A percentile compares a stretch with the other conserved stretches of the same genome.
Evolutionary conservation across 2,113 vertebrate genomes (phyloP).

Genomic region (Centropristis striata): DNA sequence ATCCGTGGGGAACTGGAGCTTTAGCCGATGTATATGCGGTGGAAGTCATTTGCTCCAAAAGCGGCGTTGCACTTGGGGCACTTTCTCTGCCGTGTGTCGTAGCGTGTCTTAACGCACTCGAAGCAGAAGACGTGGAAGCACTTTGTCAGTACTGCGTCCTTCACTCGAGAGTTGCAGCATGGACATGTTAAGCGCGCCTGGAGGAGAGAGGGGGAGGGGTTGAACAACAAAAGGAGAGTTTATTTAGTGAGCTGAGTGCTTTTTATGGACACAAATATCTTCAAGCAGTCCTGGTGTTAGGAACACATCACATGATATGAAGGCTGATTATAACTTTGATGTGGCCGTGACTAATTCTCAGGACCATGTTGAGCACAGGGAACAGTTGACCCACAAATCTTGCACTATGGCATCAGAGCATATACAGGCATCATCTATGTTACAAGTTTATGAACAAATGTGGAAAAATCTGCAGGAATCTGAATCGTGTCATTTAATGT

Average conservation of each 20-base stretch:
- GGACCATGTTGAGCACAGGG: background rate
- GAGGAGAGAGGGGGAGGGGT: constrained; percentile 19
- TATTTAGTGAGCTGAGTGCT: constrained; percentile 29
- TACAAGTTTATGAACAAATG: background rate
- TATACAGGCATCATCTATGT: background rate
- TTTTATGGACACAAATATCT: constrained; percentile 41
- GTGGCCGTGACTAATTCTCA: background rate
- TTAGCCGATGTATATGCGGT: constrained; percentile 97
- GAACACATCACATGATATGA: background rate
- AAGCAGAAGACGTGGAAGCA: constrained; percentile 99
- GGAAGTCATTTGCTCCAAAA: constrained; percentile 97
- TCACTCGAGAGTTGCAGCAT: constrained; percentile 97
- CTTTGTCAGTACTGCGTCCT: constrained; percentile 96
- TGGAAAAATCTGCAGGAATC: background rate
- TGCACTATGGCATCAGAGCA: background rate
- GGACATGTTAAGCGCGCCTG: constrained; percentile 96
- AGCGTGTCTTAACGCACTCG: constrained; percentile 96
- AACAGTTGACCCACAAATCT: background rate
- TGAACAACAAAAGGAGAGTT: constrained; percentile 36
- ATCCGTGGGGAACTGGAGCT: background rate
- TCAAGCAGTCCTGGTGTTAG: constrained; percentile 15
- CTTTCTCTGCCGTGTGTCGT: constrained; percentile 96
- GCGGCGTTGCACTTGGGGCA: constrained; percentile 98
- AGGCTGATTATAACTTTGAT: background rate
- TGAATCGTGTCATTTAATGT: too few species aligned